Conservation (phyloP, 1,140 invertebrate genomes). For the Zaprionus tsacasi region DNA sequence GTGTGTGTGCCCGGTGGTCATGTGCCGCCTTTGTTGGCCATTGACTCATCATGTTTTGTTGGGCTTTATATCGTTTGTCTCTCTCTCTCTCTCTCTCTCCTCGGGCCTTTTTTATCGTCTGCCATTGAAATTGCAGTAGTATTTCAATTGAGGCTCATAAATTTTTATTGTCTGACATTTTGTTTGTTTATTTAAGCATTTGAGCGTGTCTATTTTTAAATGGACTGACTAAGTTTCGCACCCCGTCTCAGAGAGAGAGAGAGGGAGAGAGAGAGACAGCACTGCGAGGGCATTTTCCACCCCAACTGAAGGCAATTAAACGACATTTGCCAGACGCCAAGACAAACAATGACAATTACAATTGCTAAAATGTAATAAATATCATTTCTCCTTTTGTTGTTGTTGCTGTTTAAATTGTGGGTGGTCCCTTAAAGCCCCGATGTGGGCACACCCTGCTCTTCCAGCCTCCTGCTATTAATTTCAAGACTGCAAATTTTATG, state of each 20-base stretch:
- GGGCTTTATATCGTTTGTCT: constrained; percentile 31
- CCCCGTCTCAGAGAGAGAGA: constrained; percentile 32
- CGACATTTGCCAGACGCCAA: constrained; percentile 75
- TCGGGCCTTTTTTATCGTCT: constrained; percentile 63
- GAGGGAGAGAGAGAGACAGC: constrained; percentile 12
- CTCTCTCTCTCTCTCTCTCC: constrained; percentile 35
- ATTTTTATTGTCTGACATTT: constrained; percentile 76
- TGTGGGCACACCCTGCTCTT: constrained; percentile 37
- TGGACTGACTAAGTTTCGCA: constrained; percentile 71
- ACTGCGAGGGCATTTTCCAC: constrained; percentile 5
- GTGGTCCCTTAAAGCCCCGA: constrained; percentile 31
- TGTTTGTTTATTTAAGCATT: constrained; percentile 77
- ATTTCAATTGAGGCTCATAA: constrained; percentile 76
- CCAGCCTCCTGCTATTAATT: constrained; percentile 51
- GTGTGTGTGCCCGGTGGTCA: constrained; percentile 30
- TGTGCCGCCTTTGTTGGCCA: constrained; percentile 58
- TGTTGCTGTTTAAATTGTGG: constrained; percentile 40
- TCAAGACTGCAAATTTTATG: constrained; percentile 62
- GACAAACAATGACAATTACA: constrained; percentile 80
- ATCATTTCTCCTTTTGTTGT: constrained; percentile 25
- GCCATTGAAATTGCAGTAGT: constrained; percentile 76
- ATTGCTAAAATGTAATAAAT: constrained; percentile 79
- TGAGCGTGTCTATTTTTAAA: constrained; percentile 76
- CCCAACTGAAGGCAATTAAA: constrained; percentile 72
- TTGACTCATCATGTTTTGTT: constrained; percentile 71